Conservation (phyloP, 2,888 invertebrate species). For the Myopa testacea region DNA sequence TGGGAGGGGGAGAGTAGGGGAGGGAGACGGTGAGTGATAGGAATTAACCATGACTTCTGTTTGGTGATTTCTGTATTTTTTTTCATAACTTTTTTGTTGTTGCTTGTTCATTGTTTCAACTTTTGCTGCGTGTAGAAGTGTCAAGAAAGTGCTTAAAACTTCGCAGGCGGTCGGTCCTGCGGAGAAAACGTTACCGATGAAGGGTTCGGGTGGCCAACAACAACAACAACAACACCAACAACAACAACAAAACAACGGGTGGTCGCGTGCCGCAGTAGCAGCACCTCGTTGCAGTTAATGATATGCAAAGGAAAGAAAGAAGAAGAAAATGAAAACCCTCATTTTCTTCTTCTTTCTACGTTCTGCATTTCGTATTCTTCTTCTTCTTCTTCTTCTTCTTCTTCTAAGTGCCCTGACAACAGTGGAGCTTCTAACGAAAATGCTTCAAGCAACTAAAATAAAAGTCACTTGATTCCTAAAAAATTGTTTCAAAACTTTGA, state of each 20-base stretch:
- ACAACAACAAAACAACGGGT: conserved; percentile 14
- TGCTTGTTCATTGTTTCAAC: conserved; percentile 3
- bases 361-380: background rate
- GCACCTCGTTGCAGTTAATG: conserved; percentile 6
- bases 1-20: background rate
- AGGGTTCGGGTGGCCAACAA: conserved; percentile 7
- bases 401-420: too few relatives aligned
- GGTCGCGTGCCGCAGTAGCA: conserved; percentile 27
- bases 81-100: background rate
- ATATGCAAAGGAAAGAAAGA: conserved; percentile 12
- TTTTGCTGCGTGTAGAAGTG: conserved; percentile 18
- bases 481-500: too few relatives aligned
- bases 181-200: background rate
- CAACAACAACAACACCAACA: background rate
- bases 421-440: too few relatives aligned
- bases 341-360: background rate
- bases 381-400: too few relatives aligned
- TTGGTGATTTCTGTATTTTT: too few relatives aligned
- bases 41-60: too few relatives aligned
- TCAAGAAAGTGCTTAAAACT: conserved; percentile 34
- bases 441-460: too few relatives aligned
- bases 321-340: background rate
- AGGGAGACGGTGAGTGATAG: too few relatives aligned
- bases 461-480: too few relatives aligned
- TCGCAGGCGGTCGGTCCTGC: conserved; percentile 22